These are phyloP conservation scores for Cyprinodon variegatus DNA, from an alignment of 2,113 vertebrate genomes.

Conservation along the genomic window DNA sequence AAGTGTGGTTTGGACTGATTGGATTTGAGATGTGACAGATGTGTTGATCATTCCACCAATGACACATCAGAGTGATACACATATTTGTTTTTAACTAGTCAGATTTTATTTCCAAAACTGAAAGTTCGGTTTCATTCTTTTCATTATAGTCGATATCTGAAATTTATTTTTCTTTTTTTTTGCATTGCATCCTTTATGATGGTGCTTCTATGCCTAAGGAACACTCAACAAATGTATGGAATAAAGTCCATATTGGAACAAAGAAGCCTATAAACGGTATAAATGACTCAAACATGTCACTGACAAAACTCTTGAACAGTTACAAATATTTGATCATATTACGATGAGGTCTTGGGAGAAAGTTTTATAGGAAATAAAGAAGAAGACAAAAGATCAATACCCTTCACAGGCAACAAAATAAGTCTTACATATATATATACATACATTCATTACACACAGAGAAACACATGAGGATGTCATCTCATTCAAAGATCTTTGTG, in stretches of 20 bases:
- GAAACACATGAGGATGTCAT: conserved; percentile 20
- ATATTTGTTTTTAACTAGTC: neutral
- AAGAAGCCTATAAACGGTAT: conserved; percentile 9
- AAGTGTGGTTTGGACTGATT: neutral
- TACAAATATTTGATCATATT: conserved; percentile 31
- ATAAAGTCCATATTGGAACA: neutral
- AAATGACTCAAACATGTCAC: conserved; percentile 18
- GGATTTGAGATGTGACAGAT: neutral
- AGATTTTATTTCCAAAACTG: neutral
- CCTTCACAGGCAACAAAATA: conserved; percentile 34
- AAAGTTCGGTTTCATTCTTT: neutral
- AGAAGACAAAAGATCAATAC: conserved; percentile 26
- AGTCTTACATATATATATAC: conserved; percentile 21
- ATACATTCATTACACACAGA: conserved; percentile 13
- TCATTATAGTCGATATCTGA: neutral
- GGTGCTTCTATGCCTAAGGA: neutral
- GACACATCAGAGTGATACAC: neutral
- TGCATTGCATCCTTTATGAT: neutral
- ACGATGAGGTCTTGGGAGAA: conserved; percentile 32
- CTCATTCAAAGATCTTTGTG: conserved; percentile 13
- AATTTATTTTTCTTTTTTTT: neutral
- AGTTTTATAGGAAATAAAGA: conserved; percentile 49
- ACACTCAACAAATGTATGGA: neutral
- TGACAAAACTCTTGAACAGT: conserved; percentile 9
- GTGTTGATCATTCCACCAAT: neutral